Conservation (phyloP, 2,888 invertebrate genomes). For the Diploptera punctata region DNA sequence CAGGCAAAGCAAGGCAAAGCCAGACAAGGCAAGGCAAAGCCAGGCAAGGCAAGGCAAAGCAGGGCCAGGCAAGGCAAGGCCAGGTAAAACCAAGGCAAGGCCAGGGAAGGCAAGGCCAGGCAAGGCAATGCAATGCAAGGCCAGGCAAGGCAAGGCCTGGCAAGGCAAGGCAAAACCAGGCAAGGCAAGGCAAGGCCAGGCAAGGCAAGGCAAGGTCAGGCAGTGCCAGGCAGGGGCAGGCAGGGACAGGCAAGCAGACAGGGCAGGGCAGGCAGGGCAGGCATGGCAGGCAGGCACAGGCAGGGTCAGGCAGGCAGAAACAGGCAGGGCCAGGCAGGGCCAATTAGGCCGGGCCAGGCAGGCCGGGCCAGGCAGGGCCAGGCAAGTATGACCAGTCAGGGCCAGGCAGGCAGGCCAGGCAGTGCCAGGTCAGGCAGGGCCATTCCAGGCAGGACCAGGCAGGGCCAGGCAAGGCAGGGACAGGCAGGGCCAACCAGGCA, state of each 20-base stretch:
- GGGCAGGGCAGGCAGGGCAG: background rate
- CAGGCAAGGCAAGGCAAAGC: no score
- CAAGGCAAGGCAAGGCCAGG: background rate
- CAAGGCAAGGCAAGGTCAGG: background rate
- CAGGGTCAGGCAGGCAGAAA: background rate
- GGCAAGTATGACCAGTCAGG: background rate
- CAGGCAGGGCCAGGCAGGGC: background rate
- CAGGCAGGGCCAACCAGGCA: no score
- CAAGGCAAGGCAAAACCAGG: background rate
- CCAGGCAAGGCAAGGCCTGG: no score
- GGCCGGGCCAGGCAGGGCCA: background rate
- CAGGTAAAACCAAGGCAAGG: no score
- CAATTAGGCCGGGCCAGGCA: background rate
- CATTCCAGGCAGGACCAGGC: no score
- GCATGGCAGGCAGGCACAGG: background rate
- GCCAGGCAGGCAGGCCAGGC: background rate
- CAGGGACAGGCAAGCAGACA: background rate
- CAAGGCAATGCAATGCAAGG: no score
- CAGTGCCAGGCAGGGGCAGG: background rate
- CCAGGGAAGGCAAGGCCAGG: no score
- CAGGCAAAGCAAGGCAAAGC: background rate
- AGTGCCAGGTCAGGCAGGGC: background rate
- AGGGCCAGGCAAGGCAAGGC: no score
- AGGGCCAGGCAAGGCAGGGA: no score
- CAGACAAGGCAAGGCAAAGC: background rate